Base-by-base conservation (phyloP, 2,113 vertebrate species). In the Dendropsophus ebraccatus region DNA sequence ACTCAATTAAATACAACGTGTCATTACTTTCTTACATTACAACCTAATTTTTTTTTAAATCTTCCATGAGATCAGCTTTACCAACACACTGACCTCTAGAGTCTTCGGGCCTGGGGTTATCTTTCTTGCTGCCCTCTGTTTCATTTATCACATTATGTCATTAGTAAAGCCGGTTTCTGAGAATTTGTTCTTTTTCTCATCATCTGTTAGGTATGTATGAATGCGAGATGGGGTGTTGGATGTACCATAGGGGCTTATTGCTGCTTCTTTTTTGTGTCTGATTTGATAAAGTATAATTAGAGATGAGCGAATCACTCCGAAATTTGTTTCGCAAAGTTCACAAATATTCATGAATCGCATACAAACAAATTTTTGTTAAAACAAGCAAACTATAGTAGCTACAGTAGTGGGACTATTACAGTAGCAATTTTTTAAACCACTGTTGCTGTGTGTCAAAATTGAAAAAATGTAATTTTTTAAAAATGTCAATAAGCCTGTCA, bases 81-180 rank as follows among this genome's bases (percentile, higher is more conserved):
- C 41, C 67, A 70, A 9, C 67, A 21, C 32, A 11, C 23, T 70
- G 35, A 70, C 67, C 67, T 41, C 32, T 37, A 23, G 35, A 8
- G 19, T 54, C 47, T 77, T 32, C 47, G 9, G 49, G 30, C 47
- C 50, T 32, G 50, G 25, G 47, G 49, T 54, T 47, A 77, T 77
- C 47, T 19, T 52, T 52, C 47, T 54, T 12, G 17, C 49, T 52
- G 73, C 12, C 23, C 73, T 50, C 52, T 50, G 47, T 23, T 54
- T 77, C 74, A 77, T 77, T 16, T 30, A 77, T 54, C 74, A 77
- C 49, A 77, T 50, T 30, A 28, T 32, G 49, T 77, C 49, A 77
- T 52, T 77, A 77, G 47, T 6, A 52, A 28, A 77, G 49, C 9
- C 16, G 19, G 13, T 32, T 77, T 52, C 47, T 17, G n/a, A 30